phyloP scores from a whole-genome alignment of 2,888 invertebrate species.

The Octonoba sinensis region DNA sequence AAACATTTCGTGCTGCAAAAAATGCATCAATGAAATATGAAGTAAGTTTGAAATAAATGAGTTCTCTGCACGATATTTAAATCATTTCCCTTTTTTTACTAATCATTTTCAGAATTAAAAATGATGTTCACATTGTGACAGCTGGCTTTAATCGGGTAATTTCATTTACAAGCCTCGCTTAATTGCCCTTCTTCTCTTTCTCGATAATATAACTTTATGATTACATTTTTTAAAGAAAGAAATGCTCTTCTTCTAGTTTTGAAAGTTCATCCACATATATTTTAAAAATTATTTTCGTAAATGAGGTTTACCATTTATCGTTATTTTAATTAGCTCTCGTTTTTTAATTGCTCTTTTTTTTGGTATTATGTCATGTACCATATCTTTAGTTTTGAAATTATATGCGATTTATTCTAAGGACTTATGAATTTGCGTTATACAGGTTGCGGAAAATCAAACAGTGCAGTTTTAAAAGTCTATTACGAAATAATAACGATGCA shows the following conservation, averaged over 20 bases:
- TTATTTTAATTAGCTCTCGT: too few species aligned
- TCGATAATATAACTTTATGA: slow-evolving; percentile 1
- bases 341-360: too few species aligned
- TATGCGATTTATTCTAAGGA: too few species aligned
- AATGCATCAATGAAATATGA: background rate
- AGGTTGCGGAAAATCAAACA: too few species aligned
- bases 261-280: background rate
- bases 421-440: too few species aligned
- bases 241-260: background rate
- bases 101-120: background rate
- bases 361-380: too few species aligned
- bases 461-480: too few species aligned
- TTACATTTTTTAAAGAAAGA: background rate
- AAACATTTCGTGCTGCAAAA: background rate
- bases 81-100: too few species aligned
- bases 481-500: too few species aligned
- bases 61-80: slow-evolving; percentile 30
- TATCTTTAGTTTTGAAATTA: too few species aligned
- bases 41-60: slow-evolving; percentile 42
- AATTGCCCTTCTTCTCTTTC: slow-evolving; percentile 34
- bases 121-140: slow-evolving; percentile 49
- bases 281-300: background rate
- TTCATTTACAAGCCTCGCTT: slow-evolving; percentile 37
- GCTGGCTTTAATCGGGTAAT: slow-evolving; percentile 48
- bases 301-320: too few species aligned